A percentile compares a stretch with the other conserved stretches of the same genome.
Conservation (phyloP, 2,113 vertebrate genomes). For the Cygnus atratus region DNA sequence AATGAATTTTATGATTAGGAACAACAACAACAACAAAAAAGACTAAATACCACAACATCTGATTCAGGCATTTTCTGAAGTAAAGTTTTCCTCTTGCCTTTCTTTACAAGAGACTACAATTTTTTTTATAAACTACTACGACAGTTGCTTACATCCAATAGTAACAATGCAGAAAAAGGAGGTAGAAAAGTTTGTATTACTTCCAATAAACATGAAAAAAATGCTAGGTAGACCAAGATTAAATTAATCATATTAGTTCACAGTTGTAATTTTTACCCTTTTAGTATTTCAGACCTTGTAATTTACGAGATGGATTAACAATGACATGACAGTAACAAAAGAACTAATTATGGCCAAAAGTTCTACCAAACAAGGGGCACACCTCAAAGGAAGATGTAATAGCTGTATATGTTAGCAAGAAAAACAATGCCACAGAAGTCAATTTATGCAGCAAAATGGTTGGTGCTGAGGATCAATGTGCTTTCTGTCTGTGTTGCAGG, state of each 20-base stretch:
- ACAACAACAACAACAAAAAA: not conserved
- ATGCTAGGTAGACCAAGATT: not conserved
- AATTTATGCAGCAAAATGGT: not conserved
- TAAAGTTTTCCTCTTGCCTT: not conserved
- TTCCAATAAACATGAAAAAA: not conserved
- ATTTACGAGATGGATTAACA: not conserved
- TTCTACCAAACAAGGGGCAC: not conserved
- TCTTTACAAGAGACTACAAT: fast-evolving
- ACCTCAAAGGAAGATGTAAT: not conserved
- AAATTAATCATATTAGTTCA: not conserved
- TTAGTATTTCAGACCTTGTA: not conserved
- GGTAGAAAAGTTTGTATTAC: not conserved
- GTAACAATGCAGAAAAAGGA: not conserved
- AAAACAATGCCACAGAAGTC: not conserved
- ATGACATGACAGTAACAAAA: not conserved
- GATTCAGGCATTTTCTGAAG: not conserved
- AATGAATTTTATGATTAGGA: not conserved
- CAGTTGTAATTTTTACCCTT: not conserved
- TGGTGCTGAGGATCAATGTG: not conserved
- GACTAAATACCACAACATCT: not conserved
- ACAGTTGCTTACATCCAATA: not conserved
- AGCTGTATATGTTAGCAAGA: not conserved
- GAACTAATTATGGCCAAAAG: not conserved
- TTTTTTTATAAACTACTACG: not conserved
- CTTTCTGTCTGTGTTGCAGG: not conserved